phyloP scores from a whole-genome alignment of 2,797 vertebrate genomes.

The Lutjanus argentimaculatus region DNA sequence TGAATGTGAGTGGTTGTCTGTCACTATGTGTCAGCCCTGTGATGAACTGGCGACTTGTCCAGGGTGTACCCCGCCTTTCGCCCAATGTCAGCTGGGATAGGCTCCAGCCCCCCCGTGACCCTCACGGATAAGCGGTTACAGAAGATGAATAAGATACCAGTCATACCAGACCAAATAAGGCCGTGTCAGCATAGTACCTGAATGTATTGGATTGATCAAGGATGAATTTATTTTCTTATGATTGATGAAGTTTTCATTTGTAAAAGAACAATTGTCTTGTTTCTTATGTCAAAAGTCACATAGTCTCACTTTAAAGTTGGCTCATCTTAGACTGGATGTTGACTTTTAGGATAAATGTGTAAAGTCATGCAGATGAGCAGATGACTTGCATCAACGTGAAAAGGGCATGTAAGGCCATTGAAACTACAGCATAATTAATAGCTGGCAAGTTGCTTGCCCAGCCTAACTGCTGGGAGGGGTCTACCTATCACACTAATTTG shows the following conservation, averaged over 20 bases:
- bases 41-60: too few relatives aligned
- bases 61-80: too few relatives aligned
- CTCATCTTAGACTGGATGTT: background rate
- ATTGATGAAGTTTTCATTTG: constrained; percentile 1
- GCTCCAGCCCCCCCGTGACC: too few relatives aligned
- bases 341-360: constrained; percentile 6
- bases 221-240: background rate
- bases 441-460: constrained; percentile 45
- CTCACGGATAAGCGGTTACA: too few relatives aligned
- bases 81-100: too few relatives aligned
- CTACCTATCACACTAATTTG: constrained; percentile 67
- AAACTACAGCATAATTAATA: constrained; percentile 60
- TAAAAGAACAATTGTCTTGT: too few relatives aligned
- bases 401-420: constrained; percentile 45
- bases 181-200: background rate
- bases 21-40: too few relatives aligned
- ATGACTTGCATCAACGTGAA: constrained; percentile 17
- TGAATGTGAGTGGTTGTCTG: too few relatives aligned
- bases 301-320: background rate
- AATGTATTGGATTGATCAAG: background rate
- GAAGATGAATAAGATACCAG: background rate
- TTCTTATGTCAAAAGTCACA: background rate
- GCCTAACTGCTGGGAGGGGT: constrained; percentile 57
- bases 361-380: constrained; percentile 29
- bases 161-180: background rate